Evolutionary conservation across 2,113 vertebrate genomes (phyloP).

Genomic region (Corythornis vintsioides): DNA sequence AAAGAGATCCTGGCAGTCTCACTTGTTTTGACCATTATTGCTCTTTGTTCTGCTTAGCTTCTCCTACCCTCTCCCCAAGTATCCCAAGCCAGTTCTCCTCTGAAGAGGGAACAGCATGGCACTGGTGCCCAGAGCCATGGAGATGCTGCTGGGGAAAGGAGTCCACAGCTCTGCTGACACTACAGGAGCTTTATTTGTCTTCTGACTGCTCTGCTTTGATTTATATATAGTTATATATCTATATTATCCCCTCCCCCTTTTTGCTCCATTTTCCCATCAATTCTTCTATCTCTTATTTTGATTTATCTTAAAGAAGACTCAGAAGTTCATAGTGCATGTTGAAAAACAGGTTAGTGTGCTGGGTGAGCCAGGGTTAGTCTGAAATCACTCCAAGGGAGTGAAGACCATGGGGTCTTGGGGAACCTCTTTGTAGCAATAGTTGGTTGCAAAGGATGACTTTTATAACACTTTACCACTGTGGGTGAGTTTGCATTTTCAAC

Average conservation of each 20-base stretch:
- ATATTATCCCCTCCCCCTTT: neutral
- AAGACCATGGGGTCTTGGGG: neutral
- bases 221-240: neutral
- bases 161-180: neutral
- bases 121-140: neutral
- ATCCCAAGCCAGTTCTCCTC: rapidly evolving
- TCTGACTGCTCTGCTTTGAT: neutral
- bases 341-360: neutral
- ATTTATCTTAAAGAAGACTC: neutral
- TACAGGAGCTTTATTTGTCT: neutral
- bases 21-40: neutral
- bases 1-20: neutral
- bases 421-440: neutral
- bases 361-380: neutral
- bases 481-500: neutral
- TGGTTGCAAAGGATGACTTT: neutral
- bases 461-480: neutral
- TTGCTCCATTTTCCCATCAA: neutral
- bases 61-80: neutral
- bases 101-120: neutral
- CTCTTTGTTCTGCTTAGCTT: neutral
- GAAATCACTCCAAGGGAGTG: neutral
- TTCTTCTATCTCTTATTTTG: neutral
- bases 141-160: rapidly evolving
- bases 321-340: neutral